Evolutionary conservation across 2,888 invertebrate species (phyloP).

Genomic region (Apocheima hispidaria): DNA sequence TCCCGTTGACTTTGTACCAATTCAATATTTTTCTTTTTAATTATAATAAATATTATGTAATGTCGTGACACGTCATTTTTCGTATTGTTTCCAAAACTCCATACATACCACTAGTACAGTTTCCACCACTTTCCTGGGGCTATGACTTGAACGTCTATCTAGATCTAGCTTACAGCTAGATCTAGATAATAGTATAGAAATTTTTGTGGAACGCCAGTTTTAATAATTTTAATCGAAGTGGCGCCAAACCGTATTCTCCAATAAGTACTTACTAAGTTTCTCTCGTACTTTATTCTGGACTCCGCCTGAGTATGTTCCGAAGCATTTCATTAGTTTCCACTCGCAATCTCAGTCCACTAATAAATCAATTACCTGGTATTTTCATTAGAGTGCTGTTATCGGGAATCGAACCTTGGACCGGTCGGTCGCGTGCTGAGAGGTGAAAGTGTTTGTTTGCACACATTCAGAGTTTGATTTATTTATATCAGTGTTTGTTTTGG

Average conservation of each 20-base stretch:
- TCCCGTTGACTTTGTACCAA: too few relatives aligned
- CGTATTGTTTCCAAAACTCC: too few relatives aligned
- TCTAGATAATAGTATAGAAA: too few relatives aligned
- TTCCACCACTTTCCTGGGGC: too few relatives aligned
- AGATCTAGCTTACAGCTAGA: too few relatives aligned
- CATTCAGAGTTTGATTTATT: conserved; percentile 49
- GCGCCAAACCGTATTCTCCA: background rate
- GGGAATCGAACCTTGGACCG: conserved; percentile 78
- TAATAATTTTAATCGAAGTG: background rate
- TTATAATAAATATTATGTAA: too few relatives aligned
- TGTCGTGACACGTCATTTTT: too few relatives aligned
- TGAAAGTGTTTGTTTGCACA: conserved; percentile 76
- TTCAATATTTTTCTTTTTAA: too few relatives aligned
- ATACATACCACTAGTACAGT: too few relatives aligned
- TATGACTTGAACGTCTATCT: too few relatives aligned
- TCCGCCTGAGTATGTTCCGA: conserved; percentile 6
- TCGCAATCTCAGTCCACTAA: conserved; percentile 53
- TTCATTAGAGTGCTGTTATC: conserved; percentile 81
- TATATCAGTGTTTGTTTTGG: conserved; percentile 41
- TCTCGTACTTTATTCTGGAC: background rate
- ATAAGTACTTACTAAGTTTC: background rate
- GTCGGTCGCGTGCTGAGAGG: conserved; percentile 64
- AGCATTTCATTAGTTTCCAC: conserved; percentile 35
- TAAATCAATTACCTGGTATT: conserved; percentile 80
- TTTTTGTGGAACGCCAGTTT: too few relatives aligned